phyloP scores from a whole-genome alignment of 2,797 vertebrate species.

The Helostoma temminkii region DNA sequence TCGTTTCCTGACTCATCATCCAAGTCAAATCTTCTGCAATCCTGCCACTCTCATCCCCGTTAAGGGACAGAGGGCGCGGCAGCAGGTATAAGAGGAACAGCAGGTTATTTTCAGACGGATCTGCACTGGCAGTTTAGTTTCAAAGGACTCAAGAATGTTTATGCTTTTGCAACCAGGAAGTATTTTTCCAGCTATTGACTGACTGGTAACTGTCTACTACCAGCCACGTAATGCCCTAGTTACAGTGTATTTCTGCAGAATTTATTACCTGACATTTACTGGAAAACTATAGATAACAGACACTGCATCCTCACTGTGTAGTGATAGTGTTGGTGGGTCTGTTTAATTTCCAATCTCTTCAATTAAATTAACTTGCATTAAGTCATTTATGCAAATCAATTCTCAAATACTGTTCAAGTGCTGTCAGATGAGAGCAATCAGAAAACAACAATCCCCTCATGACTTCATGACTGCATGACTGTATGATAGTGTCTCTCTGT shows the following conservation, averaged over 20 bases:
- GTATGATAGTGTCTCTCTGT: no score
- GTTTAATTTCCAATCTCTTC: not conserved
- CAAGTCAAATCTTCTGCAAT: conserved; percentile 31
- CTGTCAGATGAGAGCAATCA: conserved; percentile 44
- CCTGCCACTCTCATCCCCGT: conserved; percentile 26
- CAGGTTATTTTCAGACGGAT: conserved; percentile 28
- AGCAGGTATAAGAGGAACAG: conserved; percentile 33
- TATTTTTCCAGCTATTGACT: conserved; percentile 4
- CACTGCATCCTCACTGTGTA: not conserved
- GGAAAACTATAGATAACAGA: not conserved
- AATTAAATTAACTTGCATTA: conserved; percentile 32
- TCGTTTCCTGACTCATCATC: conserved; percentile 68
- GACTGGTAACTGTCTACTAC: not conserved
- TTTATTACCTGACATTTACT: not conserved
- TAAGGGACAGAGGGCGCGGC: conserved; percentile 40
- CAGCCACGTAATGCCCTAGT: not conserved
- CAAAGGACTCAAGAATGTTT: not conserved
- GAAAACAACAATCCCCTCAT: not conserved
- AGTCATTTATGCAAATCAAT: conserved; percentile 25
- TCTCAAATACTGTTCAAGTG: conserved; percentile 8
- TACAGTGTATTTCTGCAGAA: not conserved
- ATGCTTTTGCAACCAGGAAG: conserved; percentile 4
- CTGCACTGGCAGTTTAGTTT: conserved; percentile 14
- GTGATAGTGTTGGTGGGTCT: not conserved
- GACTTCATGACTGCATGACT: conserved; percentile 2